Base-by-base conservation (phyloP, 2,113 vertebrate species). In the Orthonyx spaldingii region DNA sequence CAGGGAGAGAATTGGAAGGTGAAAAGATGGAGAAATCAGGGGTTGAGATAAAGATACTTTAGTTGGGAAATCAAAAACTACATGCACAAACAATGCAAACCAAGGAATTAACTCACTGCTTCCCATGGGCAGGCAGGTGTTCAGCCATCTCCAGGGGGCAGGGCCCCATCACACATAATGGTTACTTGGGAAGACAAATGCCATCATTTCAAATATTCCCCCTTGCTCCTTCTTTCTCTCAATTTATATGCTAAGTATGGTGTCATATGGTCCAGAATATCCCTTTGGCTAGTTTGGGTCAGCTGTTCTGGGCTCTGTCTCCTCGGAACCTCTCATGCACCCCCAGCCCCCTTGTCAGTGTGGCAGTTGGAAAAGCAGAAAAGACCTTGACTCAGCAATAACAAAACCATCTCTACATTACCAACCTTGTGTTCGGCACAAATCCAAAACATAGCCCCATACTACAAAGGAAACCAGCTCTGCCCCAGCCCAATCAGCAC, bases 331-430 rank as follows among this genome's bases (percentile, higher is more conserved):
- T 60, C 39, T 14, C 30, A 47, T 26, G 9, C 8, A 44, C 1
- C 18, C 11, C 19, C 11, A 65, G 46, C 9, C 14, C 39, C 16
- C 19, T 24, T 9, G 1, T 23, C n/a, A 47, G 13, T 0, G 0
- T 7, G 39, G 46, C 11, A 60, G 10, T 0, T 59, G 28, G 10
- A 52, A 53, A 60, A 60, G n/a, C 24, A 60, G n/a, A 52, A n/a
- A 39, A n/a, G 46, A 23, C 33, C 11, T 59, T 39, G 23, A 28
- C 44, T 53, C 19, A 66, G 20, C 15, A 37, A 9, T 53, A 10
- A 21, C 28, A 47, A 46, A 89, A 30, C 4, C 19, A 46, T 13
- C 28, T 46, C 69, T 68, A 0, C 24, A 17, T 39, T 30, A 35
- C 21, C 53, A 60, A 11, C 20, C 21, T 11, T 13, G 3, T 39